These are phyloP conservation scores for Linepithema humile DNA, from an alignment of 1,140 invertebrate genomes.

Conservation along the genomic window DNA sequence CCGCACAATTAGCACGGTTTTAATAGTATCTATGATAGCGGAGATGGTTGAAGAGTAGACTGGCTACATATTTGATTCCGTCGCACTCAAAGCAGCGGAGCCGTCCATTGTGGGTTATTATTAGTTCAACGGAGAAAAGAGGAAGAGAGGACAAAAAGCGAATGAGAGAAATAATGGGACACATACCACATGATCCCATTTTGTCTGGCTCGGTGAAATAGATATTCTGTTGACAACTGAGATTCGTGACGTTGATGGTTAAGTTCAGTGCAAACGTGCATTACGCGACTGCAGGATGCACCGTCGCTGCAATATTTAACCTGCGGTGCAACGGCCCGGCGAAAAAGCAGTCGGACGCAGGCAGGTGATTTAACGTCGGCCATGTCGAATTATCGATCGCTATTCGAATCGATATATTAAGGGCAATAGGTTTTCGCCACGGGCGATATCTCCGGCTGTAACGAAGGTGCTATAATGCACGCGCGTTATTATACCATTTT, in stretches of 20 bases:
- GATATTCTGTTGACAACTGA: background rate
- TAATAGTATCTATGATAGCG: background rate
- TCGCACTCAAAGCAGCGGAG: no score
- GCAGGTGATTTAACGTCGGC: conserved; percentile 37
- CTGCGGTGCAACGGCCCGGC: background rate
- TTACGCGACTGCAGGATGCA: conserved; percentile 9
- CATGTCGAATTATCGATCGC: conserved; percentile 34
- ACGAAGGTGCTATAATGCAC: conserved; percentile 22
- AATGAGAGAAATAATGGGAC: no score
- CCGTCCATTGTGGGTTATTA: no score
- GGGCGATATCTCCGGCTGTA: conserved; percentile 29
- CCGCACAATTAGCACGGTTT: background rate
- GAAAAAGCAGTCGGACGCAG: background rate
- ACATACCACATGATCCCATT: background rate
- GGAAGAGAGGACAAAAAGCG: no score
- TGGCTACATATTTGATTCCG: no score
- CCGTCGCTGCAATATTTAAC: conserved; percentile 37
- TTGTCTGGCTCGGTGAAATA: background rate
- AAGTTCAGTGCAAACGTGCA: background rate
- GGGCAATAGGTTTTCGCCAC: conserved; percentile 30
- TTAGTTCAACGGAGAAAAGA: no score
- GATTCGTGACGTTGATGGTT: conserved; percentile 22
- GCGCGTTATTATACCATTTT: conserved; percentile 21
- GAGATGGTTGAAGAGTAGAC: no score
- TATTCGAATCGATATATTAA: conserved; percentile 24